Evolutionary conservation across 2,888 invertebrate species (phyloP).

Genomic region (Trissonchulus sp.): DNA sequence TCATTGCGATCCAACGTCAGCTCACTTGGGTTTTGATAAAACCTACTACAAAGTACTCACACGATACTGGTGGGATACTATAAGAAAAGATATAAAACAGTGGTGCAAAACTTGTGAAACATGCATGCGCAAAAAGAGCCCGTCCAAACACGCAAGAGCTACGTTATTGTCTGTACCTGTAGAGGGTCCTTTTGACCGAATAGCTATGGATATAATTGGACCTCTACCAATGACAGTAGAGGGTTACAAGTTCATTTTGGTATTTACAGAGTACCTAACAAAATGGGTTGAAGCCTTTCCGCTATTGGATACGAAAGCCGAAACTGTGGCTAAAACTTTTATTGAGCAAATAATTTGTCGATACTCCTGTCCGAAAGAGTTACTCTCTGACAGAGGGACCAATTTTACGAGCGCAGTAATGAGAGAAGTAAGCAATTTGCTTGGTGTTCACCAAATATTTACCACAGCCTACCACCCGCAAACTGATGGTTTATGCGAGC

Average conservation of each 20-base stretch:
- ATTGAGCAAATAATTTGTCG: conserved; percentile 8
- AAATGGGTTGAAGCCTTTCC: conserved; percentile 19
- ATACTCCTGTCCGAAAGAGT: conserved; percentile 26
- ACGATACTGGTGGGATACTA: no score
- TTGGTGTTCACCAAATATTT: conserved; percentile 32
- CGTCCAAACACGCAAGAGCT: background rate
- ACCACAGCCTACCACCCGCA: conserved; percentile 38
- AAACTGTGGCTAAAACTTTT: conserved; percentile 14
- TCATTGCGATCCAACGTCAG: no score
- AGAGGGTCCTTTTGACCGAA: conserved; percentile 19
- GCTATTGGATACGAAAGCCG: conserved; percentile 1
- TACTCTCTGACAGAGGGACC: conserved; percentile 38
- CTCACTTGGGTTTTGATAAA: no score
- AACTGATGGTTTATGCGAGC: conserved; percentile 40
- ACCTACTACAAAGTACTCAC: no score
- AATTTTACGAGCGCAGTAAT: conserved; percentile 37
- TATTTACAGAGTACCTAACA: conserved; percentile 30
- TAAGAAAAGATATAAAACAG: conserved; percentile 29
- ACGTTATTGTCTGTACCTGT: conserved; percentile 13
- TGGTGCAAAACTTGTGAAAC: conserved; percentile 30
- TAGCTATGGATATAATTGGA: conserved; percentile 32
- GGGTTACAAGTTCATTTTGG: conserved; percentile 34
- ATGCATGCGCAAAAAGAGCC: conserved; percentile 24
- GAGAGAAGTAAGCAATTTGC: conserved; percentile 19
- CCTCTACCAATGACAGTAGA: conserved; percentile 23